phyloP scores from a whole-genome alignment of 1,140 invertebrate species.

The Bombus picipes region DNA sequence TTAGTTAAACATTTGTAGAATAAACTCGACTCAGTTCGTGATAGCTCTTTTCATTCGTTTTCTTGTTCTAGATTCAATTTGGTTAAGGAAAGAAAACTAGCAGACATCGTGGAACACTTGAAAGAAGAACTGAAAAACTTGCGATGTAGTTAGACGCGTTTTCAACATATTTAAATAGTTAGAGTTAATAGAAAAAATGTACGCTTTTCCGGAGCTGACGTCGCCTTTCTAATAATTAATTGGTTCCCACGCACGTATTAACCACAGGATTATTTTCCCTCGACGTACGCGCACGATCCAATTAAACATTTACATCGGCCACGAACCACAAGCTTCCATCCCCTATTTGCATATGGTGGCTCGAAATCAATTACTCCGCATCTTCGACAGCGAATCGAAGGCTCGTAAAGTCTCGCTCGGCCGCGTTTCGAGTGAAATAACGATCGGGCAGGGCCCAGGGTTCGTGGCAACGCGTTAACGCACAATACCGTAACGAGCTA shows the following conservation, averaged over 20 bases:
- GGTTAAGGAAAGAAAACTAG: neutral
- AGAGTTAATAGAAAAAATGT: neutral
- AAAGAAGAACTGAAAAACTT: no score
- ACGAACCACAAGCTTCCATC: constrained; percentile 6
- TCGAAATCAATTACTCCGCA: constrained; percentile 55
- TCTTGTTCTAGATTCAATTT: neutral
- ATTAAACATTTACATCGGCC: neutral
- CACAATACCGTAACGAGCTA: constrained; percentile 79
- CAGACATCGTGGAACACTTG: no score
- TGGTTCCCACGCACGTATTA: neutral
- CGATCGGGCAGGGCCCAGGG: constrained; percentile 55
- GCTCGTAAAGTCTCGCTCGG: neutral
- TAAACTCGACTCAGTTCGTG: no score
- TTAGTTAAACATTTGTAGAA: neutral
- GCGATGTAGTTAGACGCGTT: no score
- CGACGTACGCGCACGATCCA: neutral
- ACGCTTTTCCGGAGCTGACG: neutral
- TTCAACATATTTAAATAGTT: neutral
- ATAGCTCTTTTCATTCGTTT: no score
- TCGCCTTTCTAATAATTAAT: neutral
- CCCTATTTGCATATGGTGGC: constrained; percentile 63
- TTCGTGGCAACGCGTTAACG: constrained; percentile 70
- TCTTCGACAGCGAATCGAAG: constrained; percentile 2
- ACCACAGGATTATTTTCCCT: neutral
- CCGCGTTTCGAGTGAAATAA: constrained; percentile 25